Percentiles rank a stretch among this genome's conserved stretches.
phyloP scores from a whole-genome alignment of 2,888 invertebrate species.

The Nephrotoma flavescens region DNA sequence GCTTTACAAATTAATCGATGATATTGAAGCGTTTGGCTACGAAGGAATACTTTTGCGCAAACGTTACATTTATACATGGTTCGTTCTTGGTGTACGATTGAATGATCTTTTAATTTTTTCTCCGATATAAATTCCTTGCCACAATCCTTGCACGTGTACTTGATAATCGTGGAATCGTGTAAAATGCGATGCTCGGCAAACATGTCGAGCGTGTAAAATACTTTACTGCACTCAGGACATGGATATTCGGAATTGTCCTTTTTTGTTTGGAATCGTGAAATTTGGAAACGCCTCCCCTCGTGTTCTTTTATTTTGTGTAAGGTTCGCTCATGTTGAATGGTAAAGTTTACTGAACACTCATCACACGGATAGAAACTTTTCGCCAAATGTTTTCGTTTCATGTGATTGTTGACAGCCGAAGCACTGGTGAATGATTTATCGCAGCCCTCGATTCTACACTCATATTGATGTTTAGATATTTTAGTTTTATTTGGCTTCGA shows the following conservation, averaged over 20 bases:
- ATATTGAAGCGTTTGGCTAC: conserved; percentile 8
- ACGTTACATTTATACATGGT: conserved; percentile 8
- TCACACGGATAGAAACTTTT: conserved; percentile 6
- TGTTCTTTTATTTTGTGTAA: conserved; percentile 9
- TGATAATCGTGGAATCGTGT: conserved; percentile 4
- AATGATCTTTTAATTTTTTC: conserved; percentile 9
- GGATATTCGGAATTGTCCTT: not conserved
- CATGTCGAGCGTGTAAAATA: conserved; percentile 5
- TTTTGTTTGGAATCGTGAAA: not conserved
- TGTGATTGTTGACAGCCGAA: conserved; percentile 6
- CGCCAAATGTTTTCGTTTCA: not conserved
- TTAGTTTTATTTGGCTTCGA: not conserved
- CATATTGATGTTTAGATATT: not conserved
- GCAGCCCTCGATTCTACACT: not conserved
- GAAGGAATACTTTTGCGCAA: conserved; percentile 7
- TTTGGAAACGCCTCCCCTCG: conserved; percentile 7
- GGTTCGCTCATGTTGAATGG: conserved; percentile 5
- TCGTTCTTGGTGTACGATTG: conserved; percentile 8
- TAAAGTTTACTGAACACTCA: conserved; percentile 6
- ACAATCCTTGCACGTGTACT: conserved; percentile 5
- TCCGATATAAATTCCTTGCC: conserved; percentile 6
- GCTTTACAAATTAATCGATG: conserved; percentile 8
- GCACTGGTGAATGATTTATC: not conserved
- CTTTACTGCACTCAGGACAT: conserved; percentile 8
- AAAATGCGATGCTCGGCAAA: conserved; percentile 7